phyloP scores from a whole-genome alignment of 2,888 invertebrate genomes.

The Ctenicera cuprea region DNA sequence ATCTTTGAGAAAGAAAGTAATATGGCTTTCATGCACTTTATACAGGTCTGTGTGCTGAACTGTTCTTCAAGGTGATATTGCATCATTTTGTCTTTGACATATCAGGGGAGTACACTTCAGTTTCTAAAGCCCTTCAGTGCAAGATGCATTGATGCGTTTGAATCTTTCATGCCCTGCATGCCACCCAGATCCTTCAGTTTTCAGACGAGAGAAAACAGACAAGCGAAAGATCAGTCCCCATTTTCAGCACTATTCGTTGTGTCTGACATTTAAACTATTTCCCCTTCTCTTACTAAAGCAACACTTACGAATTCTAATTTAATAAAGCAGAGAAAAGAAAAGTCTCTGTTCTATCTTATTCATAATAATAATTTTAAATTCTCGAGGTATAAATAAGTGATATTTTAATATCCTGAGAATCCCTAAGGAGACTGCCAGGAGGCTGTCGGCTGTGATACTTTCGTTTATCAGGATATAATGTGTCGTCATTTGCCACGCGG shows the following conservation, averaged over 20 bases:
- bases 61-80: slow-evolving; percentile 35
- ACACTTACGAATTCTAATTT: slow-evolving; percentile 7
- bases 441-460: slow-evolving; percentile 56
- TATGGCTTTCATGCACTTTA: slow-evolving; percentile 28
- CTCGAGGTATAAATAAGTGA: slow-evolving; percentile 47
- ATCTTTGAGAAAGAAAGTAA: slow-evolving; percentile 39
- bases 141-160: slow-evolving; percentile 33
- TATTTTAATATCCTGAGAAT: slow-evolving; percentile 54
- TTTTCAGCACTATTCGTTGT: not conserved
- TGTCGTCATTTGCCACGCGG: slow-evolving; percentile 63
- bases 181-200: not conserved
- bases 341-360: slow-evolving; percentile 21
- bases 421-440: slow-evolving; percentile 50
- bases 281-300: not conserved
- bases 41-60: slow-evolving; percentile 18
- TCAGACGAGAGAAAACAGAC: slow-evolving; percentile 4
- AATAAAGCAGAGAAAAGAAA: slow-evolving; percentile 14
- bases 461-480: slow-evolving; percentile 63
- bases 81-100: slow-evolving; percentile 49
- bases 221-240: not conserved
- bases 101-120: slow-evolving; percentile 31
- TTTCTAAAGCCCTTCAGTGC: slow-evolving; percentile 34
- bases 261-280: not conserved
- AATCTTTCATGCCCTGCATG: slow-evolving; percentile 20
- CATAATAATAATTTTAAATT: slow-evolving; percentile 45